Evolutionary conservation across 2,797 vertebrate genomes (phyloP).

Genomic region (Florisuga fusca): DNA sequence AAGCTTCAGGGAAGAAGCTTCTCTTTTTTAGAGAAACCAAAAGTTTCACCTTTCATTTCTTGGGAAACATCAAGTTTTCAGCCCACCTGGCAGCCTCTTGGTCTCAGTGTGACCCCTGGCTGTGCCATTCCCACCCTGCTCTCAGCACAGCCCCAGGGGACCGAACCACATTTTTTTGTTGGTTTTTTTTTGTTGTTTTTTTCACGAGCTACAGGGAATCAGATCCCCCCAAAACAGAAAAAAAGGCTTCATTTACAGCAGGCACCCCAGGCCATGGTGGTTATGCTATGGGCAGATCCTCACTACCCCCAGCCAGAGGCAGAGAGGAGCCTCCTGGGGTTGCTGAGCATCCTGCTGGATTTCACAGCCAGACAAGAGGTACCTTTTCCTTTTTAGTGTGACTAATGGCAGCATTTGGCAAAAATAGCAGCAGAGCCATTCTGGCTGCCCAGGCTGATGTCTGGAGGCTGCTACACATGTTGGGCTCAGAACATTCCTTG

Average conservation of each 20-base stretch:
- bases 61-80: not conserved
- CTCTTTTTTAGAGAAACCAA: no score
- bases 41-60: not conserved
- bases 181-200: no score
- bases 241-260: not conserved
- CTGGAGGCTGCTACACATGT: not conserved
- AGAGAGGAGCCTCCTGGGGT: not conserved
- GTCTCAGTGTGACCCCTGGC: not conserved
- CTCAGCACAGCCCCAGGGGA: not conserved
- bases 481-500: not conserved
- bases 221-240: accelerated
- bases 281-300: not conserved
- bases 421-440: not conserved
- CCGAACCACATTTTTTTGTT: no score
- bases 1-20: not conserved
- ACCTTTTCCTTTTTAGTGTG: not conserved
- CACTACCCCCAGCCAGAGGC: not conserved
- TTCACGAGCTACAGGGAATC: not conserved
- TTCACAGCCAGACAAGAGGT: not conserved
- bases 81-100: not conserved
- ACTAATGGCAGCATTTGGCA: slow-evolving; percentile 1
- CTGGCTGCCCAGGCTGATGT: not conserved
- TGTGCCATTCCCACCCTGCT: not conserved
- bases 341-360: not conserved
- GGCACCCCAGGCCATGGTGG: accelerated